Percentiles rank a stretch among this genome's conserved stretches.
These are phyloP conservation scores for human (Homo sapiens) DNA, from an alignment of 2,113 vertebrate genomes.

Conservation along the genomic window DNA sequence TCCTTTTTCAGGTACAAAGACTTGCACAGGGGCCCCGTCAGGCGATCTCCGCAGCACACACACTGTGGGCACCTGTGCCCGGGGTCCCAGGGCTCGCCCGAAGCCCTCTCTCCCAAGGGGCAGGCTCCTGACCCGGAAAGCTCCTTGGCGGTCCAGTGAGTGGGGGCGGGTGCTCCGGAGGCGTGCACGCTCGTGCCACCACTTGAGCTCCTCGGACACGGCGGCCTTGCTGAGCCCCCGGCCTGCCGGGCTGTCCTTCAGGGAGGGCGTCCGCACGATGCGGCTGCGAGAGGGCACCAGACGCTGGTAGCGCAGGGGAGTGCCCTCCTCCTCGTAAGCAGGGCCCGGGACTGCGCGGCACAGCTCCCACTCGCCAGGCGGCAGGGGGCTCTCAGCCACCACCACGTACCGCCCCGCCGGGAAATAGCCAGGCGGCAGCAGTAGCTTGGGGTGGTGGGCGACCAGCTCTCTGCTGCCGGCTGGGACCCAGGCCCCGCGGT, in stretches of 20 bases:
- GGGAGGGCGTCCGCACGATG: constrained; percentile 86
- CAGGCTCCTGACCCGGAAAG: constrained; percentile 81
- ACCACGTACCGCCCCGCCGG: constrained; percentile 50
- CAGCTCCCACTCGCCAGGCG: constrained; percentile 58
- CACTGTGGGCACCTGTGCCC: constrained; percentile 81
- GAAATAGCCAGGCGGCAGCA: constrained; percentile 35
- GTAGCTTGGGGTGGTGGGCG: constrained; percentile 40
- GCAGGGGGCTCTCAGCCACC: constrained; percentile 49
- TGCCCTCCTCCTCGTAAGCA: constrained; percentile 70
- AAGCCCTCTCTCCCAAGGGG: constrained; percentile 78
- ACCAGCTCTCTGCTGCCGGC: constrained; percentile 11
- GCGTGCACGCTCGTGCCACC: constrained; percentile 90
- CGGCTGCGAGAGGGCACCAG: constrained; percentile 85
- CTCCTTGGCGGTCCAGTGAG: constrained; percentile 85
- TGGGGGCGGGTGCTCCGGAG: constrained; percentile 77
- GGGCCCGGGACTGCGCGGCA: constrained; percentile 33
- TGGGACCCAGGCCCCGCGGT: background rate
- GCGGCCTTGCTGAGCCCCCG: constrained; percentile 85
- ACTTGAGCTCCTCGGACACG: constrained; percentile 89
- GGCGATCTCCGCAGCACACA: constrained; percentile 88
- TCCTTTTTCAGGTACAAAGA: constrained; percentile 89
- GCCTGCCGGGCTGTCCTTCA: constrained; percentile 85
- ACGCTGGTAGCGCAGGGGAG: constrained; percentile 78
- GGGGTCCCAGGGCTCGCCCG: background rate
- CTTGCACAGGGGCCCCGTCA: constrained; percentile 91